Evolutionary conservation across 2,113 vertebrate genomes (phyloP).

Genomic region (Atrichornis clamosus): DNA sequence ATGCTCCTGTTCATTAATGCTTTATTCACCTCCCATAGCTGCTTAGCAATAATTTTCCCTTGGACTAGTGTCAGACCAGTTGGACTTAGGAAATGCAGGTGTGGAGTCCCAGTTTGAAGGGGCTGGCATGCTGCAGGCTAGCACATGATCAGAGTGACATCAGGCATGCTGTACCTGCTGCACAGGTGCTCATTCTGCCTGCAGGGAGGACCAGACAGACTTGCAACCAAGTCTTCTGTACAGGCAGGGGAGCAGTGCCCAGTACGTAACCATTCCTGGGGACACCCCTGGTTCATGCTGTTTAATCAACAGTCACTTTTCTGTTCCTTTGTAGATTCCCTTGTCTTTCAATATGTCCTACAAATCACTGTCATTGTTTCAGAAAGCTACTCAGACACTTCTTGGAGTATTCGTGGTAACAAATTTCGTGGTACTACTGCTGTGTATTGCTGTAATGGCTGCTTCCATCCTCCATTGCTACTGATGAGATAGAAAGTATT

Average conservation of each 20-base stretch:
- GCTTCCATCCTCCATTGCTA: background rate
- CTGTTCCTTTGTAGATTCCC: background rate
- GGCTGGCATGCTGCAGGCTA: background rate
- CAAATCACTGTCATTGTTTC: background rate
- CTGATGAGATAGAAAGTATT: background rate
- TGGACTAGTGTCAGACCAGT: background rate
- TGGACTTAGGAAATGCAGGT: background rate
- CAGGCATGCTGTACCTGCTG: background rate
- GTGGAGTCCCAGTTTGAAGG: background rate
- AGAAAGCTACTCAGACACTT: background rate
- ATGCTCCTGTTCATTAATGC: background rate
- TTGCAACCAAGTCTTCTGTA: background rate
- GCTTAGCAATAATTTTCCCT: background rate
- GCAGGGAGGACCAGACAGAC: accelerated
- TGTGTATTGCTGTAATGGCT: background rate
- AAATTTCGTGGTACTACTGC: background rate
- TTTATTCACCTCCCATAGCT: background rate
- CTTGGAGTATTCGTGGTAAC: background rate
- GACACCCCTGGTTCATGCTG: background rate
- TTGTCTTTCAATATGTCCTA: background rate
- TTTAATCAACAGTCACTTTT: background rate
- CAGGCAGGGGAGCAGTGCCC: background rate
- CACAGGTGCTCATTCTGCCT: background rate
- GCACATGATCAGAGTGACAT: background rate
- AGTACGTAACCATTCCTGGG: background rate